phyloP scores from a whole-genome alignment of 2,888 invertebrate genomes.

The Abrostola tripartita region DNA sequence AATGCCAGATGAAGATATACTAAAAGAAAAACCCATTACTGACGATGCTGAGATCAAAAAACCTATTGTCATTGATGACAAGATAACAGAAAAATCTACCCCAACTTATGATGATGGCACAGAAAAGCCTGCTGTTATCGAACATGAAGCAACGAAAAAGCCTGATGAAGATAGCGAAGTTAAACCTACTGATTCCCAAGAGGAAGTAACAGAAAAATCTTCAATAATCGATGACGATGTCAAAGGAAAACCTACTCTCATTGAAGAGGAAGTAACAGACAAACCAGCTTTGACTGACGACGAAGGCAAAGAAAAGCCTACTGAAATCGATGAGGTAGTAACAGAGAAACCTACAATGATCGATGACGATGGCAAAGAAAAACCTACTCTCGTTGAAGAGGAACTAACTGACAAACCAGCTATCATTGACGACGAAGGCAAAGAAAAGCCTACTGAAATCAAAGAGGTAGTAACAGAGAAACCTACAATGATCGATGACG shows the following conservation, averaged over 20 bases:
- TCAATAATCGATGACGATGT: not conserved
- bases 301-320: conserved; percentile 1
- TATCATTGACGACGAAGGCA: conserved; percentile 3
- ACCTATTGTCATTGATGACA: conserved; percentile 13
- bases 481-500: conserved; percentile 13
- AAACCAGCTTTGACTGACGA: conserved; percentile 4
- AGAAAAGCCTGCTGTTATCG: conserved; percentile 15
- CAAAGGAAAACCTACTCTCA: conserved; percentile 2
- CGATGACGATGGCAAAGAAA: conserved; percentile 1
- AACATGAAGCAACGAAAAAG: too few relatives aligned
- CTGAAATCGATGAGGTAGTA: not conserved
- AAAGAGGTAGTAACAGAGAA: conserved; percentile 8
- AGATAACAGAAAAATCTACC: conserved; percentile 11
- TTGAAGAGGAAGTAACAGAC: conserved; percentile 12
- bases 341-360: conserved; percentile 1
- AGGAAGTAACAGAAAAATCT: not conserved
- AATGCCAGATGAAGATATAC: conserved; percentile 12
- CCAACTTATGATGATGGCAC: conserved; percentile 15
- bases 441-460: conserved; percentile 8
- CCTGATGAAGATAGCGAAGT: conserved; percentile 17
- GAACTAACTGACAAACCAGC: conserved; percentile 11
- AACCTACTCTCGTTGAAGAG: not conserved
- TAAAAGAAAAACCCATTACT: conserved; percentile 1
- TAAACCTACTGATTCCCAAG: conserved; percentile 11
- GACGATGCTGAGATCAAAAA: conserved; percentile 24